Conservation (phyloP, 2,797 vertebrate genomes). For the Chaetophractus vellerosus region DNA sequence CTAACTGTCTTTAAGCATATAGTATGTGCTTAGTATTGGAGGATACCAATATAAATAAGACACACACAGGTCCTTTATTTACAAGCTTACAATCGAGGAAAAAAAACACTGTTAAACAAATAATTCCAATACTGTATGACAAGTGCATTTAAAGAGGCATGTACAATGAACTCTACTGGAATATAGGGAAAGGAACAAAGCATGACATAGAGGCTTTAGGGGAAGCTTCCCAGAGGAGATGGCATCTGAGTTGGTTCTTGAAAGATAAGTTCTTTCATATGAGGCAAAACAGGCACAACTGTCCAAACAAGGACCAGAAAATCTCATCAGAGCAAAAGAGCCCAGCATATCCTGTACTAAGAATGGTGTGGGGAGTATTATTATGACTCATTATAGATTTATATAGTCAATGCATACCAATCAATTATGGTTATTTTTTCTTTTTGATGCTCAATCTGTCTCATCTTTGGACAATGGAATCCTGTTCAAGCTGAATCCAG, state of each 20-base stretch:
- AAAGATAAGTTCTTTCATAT: conserved; percentile 4
- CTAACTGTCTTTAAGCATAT: background rate
- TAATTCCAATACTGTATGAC: background rate
- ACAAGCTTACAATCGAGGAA: background rate
- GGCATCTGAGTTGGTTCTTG: background rate
- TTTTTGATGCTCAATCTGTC: background rate
- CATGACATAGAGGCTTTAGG: background rate
- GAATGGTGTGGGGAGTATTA: background rate
- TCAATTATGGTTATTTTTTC: background rate
- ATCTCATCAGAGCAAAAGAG: background rate
- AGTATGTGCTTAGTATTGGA: background rate
- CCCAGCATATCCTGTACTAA: background rate
- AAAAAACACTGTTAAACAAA: conserved; percentile 19
- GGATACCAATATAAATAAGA: conserved; percentile 21
- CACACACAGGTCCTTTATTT: background rate
- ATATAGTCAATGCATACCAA: background rate
- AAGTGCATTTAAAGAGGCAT: background rate
- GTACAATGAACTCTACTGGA: background rate
- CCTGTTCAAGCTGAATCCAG: background rate
- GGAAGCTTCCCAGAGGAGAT: background rate
- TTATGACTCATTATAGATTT: background rate
- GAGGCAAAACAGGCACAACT: background rate
- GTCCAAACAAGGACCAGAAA: background rate
- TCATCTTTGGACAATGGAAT: background rate
- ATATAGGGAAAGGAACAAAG: background rate